Percentiles rank a stretch among this genome's conserved stretches.
phyloP scores from a whole-genome alignment of 1,140 invertebrate genomes.

The Whitmania pigra region DNA sequence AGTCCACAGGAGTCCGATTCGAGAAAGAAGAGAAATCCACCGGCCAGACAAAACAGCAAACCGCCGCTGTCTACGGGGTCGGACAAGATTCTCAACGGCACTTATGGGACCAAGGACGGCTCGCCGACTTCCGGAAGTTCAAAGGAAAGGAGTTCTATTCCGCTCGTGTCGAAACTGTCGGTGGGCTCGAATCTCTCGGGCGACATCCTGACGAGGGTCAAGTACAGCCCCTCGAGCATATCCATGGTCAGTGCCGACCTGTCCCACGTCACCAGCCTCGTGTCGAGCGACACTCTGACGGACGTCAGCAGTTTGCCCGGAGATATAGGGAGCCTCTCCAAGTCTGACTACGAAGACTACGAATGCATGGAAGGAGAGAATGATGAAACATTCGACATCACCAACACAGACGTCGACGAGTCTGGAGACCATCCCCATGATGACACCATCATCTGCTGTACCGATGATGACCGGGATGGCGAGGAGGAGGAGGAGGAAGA shows the following conservation, averaged over 20 bases:
- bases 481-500: neutral
- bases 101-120: too few species aligned
- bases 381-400: neutral
- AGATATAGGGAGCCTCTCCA: neutral
- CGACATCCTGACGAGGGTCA: neutral
- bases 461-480: neutral
- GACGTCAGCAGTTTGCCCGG: slow-evolving; percentile 8
- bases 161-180: too few species aligned
- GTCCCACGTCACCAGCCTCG: neutral
- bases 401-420: neutral
- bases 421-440: neutral
- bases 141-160: too few species aligned
- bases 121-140: too few species aligned
- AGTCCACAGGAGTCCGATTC: too few species aligned
- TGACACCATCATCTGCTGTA: neutral
- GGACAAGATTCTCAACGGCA: too few species aligned
- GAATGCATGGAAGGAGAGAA: neutral
- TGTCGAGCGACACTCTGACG: slow-evolving; percentile 1
- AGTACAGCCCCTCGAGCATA: neutral
- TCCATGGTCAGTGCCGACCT: neutral
- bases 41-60: too few species aligned
- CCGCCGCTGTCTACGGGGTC: too few species aligned
- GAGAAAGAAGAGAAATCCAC: too few species aligned
- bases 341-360: neutral
- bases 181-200: neutral